These are phyloP conservation scores for Napeogenes sylphis DNA, from an alignment of 2,888 invertebrate species.

Conservation along the genomic window DNA sequence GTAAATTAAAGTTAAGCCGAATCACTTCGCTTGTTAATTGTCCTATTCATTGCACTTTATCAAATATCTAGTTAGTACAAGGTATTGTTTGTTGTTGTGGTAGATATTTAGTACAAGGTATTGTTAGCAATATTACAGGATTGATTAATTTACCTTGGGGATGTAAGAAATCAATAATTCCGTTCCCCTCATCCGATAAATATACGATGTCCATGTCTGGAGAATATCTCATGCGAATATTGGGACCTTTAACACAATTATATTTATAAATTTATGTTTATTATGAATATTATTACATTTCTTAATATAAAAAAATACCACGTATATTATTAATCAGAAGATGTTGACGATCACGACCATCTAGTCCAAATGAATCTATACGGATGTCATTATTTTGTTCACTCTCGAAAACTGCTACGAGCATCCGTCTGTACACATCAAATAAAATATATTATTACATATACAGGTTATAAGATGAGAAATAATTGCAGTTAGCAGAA, in stretches of 20 bases:
- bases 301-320: conserved; percentile 39
- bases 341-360: conserved; percentile 74
- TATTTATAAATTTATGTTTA: not conserved
- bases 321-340: conserved; percentile 51
- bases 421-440: conserved; percentile 73
- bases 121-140: too few relatives aligned
- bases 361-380: conserved; percentile 83
- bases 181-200: conserved; percentile 82
- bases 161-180: conserved; percentile 80
- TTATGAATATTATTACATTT: not conserved
- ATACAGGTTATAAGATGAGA: too few relatives aligned
- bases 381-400: conserved; percentile 60
- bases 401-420: conserved; percentile 76
- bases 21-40: not conserved
- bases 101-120: too few relatives aligned
- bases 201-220: conserved; percentile 77
- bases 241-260: conserved; percentile 58
- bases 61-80: too few relatives aligned
- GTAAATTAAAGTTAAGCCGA: not conserved
- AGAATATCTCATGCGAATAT: conserved; percentile 75
- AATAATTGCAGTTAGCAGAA: too few relatives aligned
- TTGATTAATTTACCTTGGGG: conserved; percentile 71
- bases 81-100: too few relatives aligned
- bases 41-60: not conserved
- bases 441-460: not conserved